These are phyloP conservation scores for Megaleporinus macrocephalus DNA, from an alignment of 2,113 vertebrate species.

Conservation along the genomic window DNA sequence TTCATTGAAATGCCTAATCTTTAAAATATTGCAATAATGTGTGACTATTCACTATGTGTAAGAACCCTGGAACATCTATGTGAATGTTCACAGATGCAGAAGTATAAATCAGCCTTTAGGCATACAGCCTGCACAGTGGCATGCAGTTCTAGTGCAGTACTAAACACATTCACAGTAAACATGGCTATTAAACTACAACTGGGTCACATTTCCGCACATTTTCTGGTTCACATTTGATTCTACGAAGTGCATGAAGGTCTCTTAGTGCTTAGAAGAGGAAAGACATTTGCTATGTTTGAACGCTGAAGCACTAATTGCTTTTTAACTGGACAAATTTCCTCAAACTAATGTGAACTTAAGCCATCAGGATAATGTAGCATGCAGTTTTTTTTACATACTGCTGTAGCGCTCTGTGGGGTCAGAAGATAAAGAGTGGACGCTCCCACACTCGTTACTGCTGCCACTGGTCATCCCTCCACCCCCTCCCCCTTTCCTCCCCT, in stretches of 20 bases:
- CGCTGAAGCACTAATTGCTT: not conserved
- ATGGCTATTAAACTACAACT: not conserved
- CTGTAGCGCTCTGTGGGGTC: slow-evolving; percentile 4
- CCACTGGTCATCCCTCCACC: slow-evolving; percentile 33
- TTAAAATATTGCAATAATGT: too few species aligned
- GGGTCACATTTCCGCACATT: too few species aligned
- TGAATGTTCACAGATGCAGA: too few species aligned
- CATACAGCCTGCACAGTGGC: too few species aligned
- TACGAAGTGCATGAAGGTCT: too few species aligned
- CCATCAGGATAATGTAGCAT: not conserved
- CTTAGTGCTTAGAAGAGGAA: too few species aligned
- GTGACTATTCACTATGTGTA: too few species aligned
- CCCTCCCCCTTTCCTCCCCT: not conserved
- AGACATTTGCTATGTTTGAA: not conserved
- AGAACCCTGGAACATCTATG: too few species aligned
- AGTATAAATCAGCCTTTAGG: too few species aligned
- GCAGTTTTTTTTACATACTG: slow-evolving; percentile 32
- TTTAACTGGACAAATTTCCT: not conserved
- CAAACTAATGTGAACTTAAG: slow-evolving; percentile 14
- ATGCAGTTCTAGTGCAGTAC: too few species aligned
- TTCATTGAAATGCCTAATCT: too few species aligned
- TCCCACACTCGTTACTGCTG: slow-evolving; percentile 37
- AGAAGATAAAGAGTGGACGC: slow-evolving; percentile 38
- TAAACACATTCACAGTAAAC: not conserved
- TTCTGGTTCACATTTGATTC: too few species aligned